phyloP scores from a whole-genome alignment of 2,888 invertebrate species.

The Ichneumoninae sp. region DNA sequence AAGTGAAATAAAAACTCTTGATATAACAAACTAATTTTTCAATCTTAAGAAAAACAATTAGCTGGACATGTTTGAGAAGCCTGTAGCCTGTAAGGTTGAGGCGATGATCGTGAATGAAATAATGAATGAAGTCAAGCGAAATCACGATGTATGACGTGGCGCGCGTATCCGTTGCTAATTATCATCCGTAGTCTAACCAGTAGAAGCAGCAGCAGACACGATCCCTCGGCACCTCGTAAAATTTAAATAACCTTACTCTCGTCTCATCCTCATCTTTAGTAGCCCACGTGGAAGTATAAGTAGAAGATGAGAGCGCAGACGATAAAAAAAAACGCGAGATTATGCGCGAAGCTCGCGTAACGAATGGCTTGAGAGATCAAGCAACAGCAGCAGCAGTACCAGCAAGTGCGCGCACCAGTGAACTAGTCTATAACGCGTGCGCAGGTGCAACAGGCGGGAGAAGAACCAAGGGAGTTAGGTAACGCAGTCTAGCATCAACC shows the following conservation, averaged over 20 bases:
- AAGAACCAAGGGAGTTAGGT: constrained; percentile 37
- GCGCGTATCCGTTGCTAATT: constrained; percentile 68
- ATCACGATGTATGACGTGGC: constrained; percentile 68
- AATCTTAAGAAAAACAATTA: neutral
- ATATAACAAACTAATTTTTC: neutral
- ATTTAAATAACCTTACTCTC: constrained; percentile 71
- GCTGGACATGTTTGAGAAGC: neutral
- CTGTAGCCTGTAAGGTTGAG: neutral
- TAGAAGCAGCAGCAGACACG: constrained; percentile 54
- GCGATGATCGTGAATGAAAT: constrained; percentile 64
- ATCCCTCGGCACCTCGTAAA: constrained; percentile 70
- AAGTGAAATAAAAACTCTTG: neutral
- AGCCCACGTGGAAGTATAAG: constrained; percentile 53
- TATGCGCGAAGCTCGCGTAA: constrained; percentile 49
- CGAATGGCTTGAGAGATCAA: constrained; percentile 54
- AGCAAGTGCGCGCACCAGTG: constrained; percentile 50
- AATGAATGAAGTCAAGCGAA: constrained; percentile 69
- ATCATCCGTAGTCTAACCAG: constrained; percentile 68
- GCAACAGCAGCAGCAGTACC: neutral
- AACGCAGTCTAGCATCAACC: constrained; percentile 55
- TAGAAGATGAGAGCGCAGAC: constrained; percentile 30
- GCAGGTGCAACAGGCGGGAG: constrained; percentile 58
- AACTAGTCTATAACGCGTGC: constrained; percentile 59
- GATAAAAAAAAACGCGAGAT: constrained; percentile 34
- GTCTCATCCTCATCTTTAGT: constrained; percentile 68